Base-by-base conservation (phyloP, 2,888 invertebrate species). In the Coelopa pilipes region DNA sequence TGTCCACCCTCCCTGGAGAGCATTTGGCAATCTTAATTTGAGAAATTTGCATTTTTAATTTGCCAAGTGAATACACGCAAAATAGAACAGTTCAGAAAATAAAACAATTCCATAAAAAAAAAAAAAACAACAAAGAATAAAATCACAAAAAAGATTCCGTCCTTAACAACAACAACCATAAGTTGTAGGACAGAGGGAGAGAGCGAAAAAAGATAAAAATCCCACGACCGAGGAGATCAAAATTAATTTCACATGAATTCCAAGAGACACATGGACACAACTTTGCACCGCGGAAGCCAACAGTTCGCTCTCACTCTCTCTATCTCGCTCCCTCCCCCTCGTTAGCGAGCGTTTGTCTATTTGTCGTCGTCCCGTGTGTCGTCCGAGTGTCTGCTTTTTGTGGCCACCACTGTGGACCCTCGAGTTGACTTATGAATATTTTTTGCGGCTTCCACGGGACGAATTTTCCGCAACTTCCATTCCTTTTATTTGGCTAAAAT, bases 21-120 rank as follows among this genome's bases (percentile, higher is more conserved):
- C 7, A 62, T 70, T 71, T 45, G 9, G 19, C 17, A 46, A 45
- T 65, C 53, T 71, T 71, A 63, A 71, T 71, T 71, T 53, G 45
- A 71, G 63, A 63, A 71, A 71, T 71, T 71, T 71, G 50, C 71
- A 71, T 71, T 65, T 71, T 65, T 71, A 65, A 71, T 71, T 71
- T 71, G 63, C 55, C 71, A 65, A 69, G 55, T 15, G 53, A 53
- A 53, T 53, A 34, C 34, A 34, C 34, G 2, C 34, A 34, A 7
- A 53, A 53, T 3, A n/a, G 10, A n/a, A 13, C 53, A 53, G 10
- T n/a, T n/a, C 5, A n/a, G 13, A 53, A 53, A 53, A 53, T 3
- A n/a, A 53, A n/a, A 13, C 53, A 53, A 53, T n/a, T n/a, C 5
- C 53, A 13, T 13, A 13, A 13, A 49, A 49, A 49, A 10, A 11